phyloP scores from a whole-genome alignment of 2,113 vertebrate species.

The Lutjanus erythropterus region DNA sequence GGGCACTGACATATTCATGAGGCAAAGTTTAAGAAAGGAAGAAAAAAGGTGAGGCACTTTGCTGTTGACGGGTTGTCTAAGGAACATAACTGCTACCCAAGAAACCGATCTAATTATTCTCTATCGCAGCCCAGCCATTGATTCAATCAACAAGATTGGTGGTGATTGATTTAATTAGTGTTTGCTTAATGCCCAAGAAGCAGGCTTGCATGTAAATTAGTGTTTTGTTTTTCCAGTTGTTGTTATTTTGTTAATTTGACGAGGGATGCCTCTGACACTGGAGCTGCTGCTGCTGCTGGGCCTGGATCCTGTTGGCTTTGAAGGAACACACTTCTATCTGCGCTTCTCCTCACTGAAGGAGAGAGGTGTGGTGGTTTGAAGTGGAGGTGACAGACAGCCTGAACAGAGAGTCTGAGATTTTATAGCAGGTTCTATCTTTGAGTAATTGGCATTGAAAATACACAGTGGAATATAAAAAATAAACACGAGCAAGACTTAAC shows the following conservation, averaged over 20 bases:
- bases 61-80: too few species aligned
- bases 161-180: conserved; percentile 63
- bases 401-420: neutral
- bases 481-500: too few species aligned
- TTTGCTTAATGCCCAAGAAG: conserved; percentile 31
- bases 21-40: too few species aligned
- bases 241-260: conserved; percentile 27
- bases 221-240: conserved; percentile 8
- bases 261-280: neutral
- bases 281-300: neutral
- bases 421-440: too few species aligned
- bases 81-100: conserved; percentile 34
- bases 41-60: too few species aligned
- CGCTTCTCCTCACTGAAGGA: neutral
- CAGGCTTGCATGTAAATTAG: conserved; percentile 40
- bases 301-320: neutral
- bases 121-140: conserved; percentile 38
- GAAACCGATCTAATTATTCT: conserved; percentile 60
- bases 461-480: too few species aligned
- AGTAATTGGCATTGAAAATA: too few species aligned
- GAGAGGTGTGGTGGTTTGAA: neutral
- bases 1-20: too few species aligned
- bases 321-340: neutral
- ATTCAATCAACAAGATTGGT: conserved; percentile 44
- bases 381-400: neutral